These are phyloP conservation scores for Tetragnatha versicolor DNA, from an alignment of 1,140 invertebrate species.

Conservation along the genomic window DNA sequence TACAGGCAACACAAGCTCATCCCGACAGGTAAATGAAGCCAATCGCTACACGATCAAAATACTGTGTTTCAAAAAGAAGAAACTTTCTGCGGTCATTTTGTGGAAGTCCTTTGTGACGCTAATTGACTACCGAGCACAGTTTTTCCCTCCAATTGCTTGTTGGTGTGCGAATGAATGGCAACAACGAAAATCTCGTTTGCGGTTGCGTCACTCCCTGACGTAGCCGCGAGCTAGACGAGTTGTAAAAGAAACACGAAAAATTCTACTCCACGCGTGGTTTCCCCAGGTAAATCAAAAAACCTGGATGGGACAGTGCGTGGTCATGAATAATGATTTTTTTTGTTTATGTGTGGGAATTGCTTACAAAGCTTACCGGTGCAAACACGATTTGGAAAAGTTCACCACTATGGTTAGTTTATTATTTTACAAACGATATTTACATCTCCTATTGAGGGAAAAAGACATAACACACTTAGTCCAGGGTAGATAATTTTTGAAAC, in stretches of 20 bases:
- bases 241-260: not conserved
- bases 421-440: too few relatives aligned
- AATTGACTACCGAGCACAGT: not conserved
- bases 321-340: not conserved
- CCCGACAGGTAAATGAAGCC: too few relatives aligned
- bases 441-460: too few relatives aligned
- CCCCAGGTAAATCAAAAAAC: constrained; percentile 4
- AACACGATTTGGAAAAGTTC: too few relatives aligned
- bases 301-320: not conserved
- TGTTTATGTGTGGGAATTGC: too few relatives aligned
- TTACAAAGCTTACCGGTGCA: too few relatives aligned
- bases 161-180: not conserved
- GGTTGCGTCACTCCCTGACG: not conserved
- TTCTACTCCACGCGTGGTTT: not conserved
- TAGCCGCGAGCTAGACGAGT: not conserved
- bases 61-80: not conserved
- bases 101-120: not conserved
- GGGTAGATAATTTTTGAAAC: too few relatives aligned
- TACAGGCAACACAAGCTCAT: not conserved
- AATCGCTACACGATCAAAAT: not conserved
- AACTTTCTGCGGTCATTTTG: not conserved
- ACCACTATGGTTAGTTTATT: too few relatives aligned
- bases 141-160: not conserved
- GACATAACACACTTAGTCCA: too few relatives aligned
- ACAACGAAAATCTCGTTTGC: constrained; percentile 14